A percentile compares a stretch with the other conserved stretches of the same genome.
These are phyloP conservation scores for Turnix velox DNA, from an alignment of 2,113 vertebrate genomes.

Conservation along the genomic window DNA sequence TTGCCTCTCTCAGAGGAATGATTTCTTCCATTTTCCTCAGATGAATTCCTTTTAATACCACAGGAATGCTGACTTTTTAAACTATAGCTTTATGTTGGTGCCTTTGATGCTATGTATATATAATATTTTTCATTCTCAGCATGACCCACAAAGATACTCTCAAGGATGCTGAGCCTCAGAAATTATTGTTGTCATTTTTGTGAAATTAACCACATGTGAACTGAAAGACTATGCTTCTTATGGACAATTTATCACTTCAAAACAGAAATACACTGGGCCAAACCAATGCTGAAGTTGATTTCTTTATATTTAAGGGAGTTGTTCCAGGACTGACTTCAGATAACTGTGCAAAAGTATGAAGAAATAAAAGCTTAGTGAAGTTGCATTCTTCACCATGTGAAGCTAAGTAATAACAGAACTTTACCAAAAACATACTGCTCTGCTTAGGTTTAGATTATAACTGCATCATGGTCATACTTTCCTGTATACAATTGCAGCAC, in stretches of 20 bases:
- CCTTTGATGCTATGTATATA: background rate
- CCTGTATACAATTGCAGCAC: background rate
- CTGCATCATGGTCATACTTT: background rate
- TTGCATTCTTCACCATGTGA: background rate
- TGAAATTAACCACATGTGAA: conserved; percentile 15
- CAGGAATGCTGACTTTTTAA: conserved; percentile 22
- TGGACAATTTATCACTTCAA: conserved; percentile 8
- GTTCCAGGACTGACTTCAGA: background rate
- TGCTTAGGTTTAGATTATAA: background rate
- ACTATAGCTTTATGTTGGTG: background rate
- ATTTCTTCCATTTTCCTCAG: conserved; percentile 19
- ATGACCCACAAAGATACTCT: background rate
- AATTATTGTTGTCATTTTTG: background rate
- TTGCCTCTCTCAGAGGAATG: background rate
- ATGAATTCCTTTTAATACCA: conserved; percentile 24
- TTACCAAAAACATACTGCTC: background rate
- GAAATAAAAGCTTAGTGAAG: background rate
- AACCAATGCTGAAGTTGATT: background rate
- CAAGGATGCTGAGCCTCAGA: background rate
- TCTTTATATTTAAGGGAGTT: background rate
- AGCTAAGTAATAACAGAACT: background rate
- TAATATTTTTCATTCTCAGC: conserved; percentile 20
- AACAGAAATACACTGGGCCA: background rate
- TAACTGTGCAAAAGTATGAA: background rate
- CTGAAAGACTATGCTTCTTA: background rate